Percentiles rank a stretch among this genome's conserved stretches.
Conservation (phyloP, 2,113 vertebrate genomes). For the Hippocampus zosterae region DNA sequence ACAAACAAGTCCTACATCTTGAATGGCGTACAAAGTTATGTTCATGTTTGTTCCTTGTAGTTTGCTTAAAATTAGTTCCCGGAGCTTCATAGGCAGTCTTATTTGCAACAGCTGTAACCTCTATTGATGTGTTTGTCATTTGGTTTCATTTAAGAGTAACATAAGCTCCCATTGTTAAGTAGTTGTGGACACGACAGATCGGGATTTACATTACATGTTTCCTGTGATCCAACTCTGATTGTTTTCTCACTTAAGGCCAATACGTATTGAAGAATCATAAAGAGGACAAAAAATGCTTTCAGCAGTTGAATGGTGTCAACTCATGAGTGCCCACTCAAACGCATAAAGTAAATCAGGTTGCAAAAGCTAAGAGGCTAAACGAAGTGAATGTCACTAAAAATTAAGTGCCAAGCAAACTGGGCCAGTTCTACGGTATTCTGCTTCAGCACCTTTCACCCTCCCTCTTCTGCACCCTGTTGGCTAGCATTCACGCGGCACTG, state of each 20-base stretch:
- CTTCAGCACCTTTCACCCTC: no score
- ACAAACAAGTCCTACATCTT: background rate
- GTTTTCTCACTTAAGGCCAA: background rate
- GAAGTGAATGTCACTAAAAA: no score
- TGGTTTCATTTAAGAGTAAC: background rate
- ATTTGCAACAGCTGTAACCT: constrained; percentile 8
- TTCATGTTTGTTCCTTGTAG: background rate
- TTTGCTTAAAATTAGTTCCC: background rate
- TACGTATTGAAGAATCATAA: background rate
- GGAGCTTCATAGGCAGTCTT: background rate
- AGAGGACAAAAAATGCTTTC: background rate
- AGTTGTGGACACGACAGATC: background rate
- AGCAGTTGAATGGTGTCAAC: no score
- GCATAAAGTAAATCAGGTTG: no score
- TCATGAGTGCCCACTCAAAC: no score
- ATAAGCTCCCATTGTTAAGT: background rate
- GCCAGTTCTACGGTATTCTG: no score
- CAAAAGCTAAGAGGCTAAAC: no score
- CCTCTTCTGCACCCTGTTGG: no score
- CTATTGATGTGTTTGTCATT: constrained; percentile 1
- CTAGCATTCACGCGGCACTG: no score
- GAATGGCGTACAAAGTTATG: background rate
- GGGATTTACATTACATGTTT: background rate
- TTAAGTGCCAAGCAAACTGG: no score
- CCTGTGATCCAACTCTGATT: background rate